phyloP scores from a whole-genome alignment of 2,113 vertebrate genomes.

The Pelobates fuscus region DNA sequence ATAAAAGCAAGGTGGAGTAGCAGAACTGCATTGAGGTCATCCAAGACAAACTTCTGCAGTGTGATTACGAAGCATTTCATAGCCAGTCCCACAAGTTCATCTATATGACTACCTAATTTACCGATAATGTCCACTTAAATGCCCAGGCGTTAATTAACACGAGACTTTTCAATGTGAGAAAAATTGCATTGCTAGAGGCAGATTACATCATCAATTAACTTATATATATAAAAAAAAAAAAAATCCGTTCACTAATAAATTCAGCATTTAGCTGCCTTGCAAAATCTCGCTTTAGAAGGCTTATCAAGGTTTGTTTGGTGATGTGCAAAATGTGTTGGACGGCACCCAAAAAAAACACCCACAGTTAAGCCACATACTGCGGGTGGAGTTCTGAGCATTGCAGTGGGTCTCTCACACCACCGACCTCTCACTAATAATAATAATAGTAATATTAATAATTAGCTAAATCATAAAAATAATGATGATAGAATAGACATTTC shows the following conservation, averaged over 20 bases:
- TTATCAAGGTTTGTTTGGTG: slow-evolving; percentile 7
- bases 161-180: too few relatives aligned
- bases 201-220: too few relatives aligned
- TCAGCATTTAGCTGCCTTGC: slow-evolving; percentile 38
- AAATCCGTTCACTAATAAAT: too few relatives aligned
- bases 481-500: too few relatives aligned
- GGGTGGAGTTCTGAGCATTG: neutral
- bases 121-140: neutral
- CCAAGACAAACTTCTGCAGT: slow-evolving; percentile 28
- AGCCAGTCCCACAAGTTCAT: neutral
- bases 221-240: too few relatives aligned
- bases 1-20: slow-evolving; percentile 12
- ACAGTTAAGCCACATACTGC: slow-evolving; percentile 4
- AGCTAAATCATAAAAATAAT: too few relatives aligned
- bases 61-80: neutral
- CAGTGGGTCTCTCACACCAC: neutral
- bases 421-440: too few relatives aligned
- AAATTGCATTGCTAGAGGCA: too few relatives aligned
- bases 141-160: too few relatives aligned
- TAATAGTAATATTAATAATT: too few relatives aligned
- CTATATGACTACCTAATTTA: neutral
- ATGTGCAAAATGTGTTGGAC: slow-evolving; percentile 26
- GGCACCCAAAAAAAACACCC: slow-evolving; percentile 35
- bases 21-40: slow-evolving; percentile 35
- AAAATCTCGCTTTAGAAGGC: slow-evolving; percentile 9